A percentile compares a stretch with the other conserved stretches of the same genome.
Conservation (phyloP, 2,888 invertebrate genomes). For the Melinopterus prodromus region DNA sequence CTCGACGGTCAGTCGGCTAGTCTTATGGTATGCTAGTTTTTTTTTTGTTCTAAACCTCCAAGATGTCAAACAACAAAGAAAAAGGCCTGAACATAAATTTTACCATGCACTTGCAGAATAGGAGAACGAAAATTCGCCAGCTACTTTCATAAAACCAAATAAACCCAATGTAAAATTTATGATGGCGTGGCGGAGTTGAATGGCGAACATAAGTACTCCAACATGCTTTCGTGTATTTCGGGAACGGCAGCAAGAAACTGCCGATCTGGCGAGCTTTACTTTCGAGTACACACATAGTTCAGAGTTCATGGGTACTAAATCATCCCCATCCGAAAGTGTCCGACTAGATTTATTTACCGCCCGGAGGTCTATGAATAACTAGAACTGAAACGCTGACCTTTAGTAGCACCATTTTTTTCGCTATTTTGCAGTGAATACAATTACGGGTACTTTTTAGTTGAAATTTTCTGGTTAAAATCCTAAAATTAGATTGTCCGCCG, state of each 20-base stretch:
- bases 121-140: neutral
- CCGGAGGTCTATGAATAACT: neutral
- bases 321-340: conserved; percentile 4
- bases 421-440: neutral
- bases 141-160: neutral
- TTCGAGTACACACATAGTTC: conserved; percentile 4
- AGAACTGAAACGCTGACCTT: neutral
- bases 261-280: neutral
- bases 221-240: neutral
- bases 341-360: neutral
- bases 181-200: neutral
- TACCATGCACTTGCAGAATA: neutral
- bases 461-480: too few species aligned
- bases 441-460: too few species aligned
- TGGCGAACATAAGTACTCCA: neutral
- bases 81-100: neutral
- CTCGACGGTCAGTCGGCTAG: too few species aligned
- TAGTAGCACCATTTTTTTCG: neutral
- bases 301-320: neutral
- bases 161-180: neutral
- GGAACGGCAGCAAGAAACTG: neutral
- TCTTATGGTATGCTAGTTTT: too few species aligned
- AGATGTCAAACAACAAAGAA: too few species aligned
- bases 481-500: too few species aligned
- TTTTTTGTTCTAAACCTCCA: too few species aligned